Base-by-base conservation (phyloP, 2,888 invertebrate genomes). In the Adineta ricciae region DNA sequence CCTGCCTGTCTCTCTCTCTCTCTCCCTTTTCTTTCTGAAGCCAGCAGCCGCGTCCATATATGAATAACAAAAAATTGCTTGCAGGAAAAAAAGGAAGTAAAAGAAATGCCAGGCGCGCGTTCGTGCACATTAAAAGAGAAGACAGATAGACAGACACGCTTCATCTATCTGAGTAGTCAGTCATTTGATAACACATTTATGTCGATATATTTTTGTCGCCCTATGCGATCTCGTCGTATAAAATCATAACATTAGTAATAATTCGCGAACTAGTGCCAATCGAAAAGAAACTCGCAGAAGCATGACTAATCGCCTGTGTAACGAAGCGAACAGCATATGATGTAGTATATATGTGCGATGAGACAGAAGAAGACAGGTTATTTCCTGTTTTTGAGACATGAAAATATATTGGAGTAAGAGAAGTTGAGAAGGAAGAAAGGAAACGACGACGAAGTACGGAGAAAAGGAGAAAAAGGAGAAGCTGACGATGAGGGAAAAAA, bases 21-120 rank as follows among this genome's bases (percentile, higher is more conserved):
- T 46, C 46, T 46, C 46, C 11, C 46, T 46, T 46, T 46, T 11
- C 46, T 46, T 27, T 64, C 32, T 32, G 32, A 64, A 64, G 64
- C 64, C 27, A 64, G 64, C 64, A 64, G 64, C 64, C 64, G 64
- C 64, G 64, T 64, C 64, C 64, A 32, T 64, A 64, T 14, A 64
- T 64, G 32, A 64, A 64, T 14, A 64, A 64, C 64, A 64, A 16
- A 64, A n/a, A 64, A 32, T 36, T 3, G 32, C 32, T 64, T 32
- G 32, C 16, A 19, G 19, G 64, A 64, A 27, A 64, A 14, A 46
- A 46, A 46, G 50, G 19, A 50, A 50, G 19, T 16, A 50, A 9
- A 64, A 64, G 64, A 64, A 64, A 64, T 64, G 64, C 64, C 27
- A 64, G 64, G 19, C 64, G 32, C 19, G 64, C 64, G 32, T 36